Conservation (phyloP, 2,113 vertebrate species). For the Prunella himalayana region DNA sequence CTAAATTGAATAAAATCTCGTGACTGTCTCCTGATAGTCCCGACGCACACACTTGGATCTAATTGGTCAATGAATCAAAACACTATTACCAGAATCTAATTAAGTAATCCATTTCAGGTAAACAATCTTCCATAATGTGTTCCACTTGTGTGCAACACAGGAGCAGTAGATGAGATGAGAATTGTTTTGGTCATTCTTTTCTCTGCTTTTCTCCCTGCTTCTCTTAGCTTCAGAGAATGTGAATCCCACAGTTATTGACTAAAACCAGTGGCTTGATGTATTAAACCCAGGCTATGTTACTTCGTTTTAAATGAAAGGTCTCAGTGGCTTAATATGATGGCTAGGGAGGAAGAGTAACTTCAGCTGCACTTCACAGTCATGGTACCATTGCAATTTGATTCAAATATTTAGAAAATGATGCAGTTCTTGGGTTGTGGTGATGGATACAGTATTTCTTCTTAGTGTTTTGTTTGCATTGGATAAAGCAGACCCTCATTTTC, state of each 20-base stretch:
- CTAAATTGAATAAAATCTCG: no score
- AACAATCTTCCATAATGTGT: no score
- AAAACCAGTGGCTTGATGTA: neutral
- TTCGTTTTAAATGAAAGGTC: neutral
- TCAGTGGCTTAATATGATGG: neutral
- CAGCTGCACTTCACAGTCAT: neutral
- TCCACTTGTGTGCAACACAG: no score
- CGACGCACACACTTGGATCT: no score
- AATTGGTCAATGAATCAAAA: no score
- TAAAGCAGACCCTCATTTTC: neutral
- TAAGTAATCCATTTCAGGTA: no score
- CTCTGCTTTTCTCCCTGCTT: no score
- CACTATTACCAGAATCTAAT: no score
- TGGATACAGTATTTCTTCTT: neutral
- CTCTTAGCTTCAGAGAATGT: no score
- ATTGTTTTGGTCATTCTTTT: no score
- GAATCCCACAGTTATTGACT: neutral
- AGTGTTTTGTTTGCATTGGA: neutral
- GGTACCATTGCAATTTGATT: neutral
- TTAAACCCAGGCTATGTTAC: neutral
- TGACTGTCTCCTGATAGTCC: no score
- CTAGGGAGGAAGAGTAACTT: neutral
- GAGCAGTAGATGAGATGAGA: no score
- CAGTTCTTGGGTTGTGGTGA: neutral
- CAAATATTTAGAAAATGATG: neutral